Evolutionary conservation across 2,888 invertebrate genomes (phyloP).

Genomic region (Zygothrica quintamaculata): DNA sequence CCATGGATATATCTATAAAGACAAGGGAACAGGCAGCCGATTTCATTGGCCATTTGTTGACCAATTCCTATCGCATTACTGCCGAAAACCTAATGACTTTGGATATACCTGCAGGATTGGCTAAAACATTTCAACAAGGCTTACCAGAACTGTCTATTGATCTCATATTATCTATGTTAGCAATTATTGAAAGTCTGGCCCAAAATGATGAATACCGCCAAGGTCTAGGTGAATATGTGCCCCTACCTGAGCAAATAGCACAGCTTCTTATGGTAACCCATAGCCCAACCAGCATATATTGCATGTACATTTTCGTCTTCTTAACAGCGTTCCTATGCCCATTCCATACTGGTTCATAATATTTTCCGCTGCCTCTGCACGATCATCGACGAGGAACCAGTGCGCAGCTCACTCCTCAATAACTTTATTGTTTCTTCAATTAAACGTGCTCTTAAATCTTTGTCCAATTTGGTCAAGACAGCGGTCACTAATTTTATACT

Average conservation of each 20-base stretch:
- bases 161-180: slow-evolving; percentile 65
- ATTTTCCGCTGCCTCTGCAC: slow-evolving; percentile 81
- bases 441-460: slow-evolving; percentile 74
- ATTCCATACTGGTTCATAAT: slow-evolving; percentile 73
- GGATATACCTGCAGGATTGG: slow-evolving; percentile 47
- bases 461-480: slow-evolving; percentile 76
- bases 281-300: not conserved
- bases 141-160: slow-evolving; percentile 67
- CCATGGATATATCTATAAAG: slow-evolving; percentile 51
- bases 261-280: slow-evolving; percentile 68
- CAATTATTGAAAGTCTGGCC: slow-evolving; percentile 71
- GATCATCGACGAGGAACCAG: slow-evolving; percentile 66
- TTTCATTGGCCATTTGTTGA: slow-evolving; percentile 62
- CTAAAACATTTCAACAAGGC: slow-evolving; percentile 59
- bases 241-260: slow-evolving; percentile 61
- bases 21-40: slow-evolving; percentile 73
- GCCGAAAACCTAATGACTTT: slow-evolving; percentile 43
- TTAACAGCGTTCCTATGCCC: slow-evolving; percentile 60
- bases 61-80: slow-evolving; percentile 59
- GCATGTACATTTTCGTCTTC: not conserved
- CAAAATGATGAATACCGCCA: slow-evolving; percentile 69
- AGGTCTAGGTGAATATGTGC: slow-evolving; percentile 35
- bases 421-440: slow-evolving; percentile 69
- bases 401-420: slow-evolving; percentile 58
- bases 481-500: slow-evolving; percentile 82